phyloP scores from a whole-genome alignment of 2,797 vertebrate species.

The Crenuchus spilurus region DNA sequence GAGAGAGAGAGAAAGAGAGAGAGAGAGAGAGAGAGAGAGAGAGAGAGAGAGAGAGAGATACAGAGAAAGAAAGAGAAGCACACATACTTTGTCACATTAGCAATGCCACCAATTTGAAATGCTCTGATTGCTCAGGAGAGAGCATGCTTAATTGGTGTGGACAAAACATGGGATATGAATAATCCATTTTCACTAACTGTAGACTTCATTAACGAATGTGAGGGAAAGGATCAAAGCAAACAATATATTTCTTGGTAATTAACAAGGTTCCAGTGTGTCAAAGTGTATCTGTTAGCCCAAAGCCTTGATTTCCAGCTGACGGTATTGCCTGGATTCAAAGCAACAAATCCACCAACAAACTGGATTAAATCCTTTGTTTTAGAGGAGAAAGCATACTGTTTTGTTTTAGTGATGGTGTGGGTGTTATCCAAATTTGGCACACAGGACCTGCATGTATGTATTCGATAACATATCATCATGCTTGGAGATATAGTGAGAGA shows the following conservation, averaged over 20 bases:
- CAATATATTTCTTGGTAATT: conserved; percentile 44
- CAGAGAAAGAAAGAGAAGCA: neutral
- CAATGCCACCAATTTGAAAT: conserved; percentile 38
- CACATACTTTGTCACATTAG: conserved; percentile 17
- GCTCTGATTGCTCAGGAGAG: conserved; percentile 26
- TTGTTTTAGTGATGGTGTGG: neutral
- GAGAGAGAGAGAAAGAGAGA: conserved; percentile 11
- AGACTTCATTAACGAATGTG: conserved; percentile 38
- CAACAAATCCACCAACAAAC: neutral
- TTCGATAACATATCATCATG: too few relatives aligned
- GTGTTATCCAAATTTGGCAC: neutral
- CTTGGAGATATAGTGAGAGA: too few relatives aligned
- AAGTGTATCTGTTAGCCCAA: conserved; percentile 17
- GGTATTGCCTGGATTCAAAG: neutral
- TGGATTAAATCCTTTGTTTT: neutral
- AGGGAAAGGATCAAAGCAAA: conserved; percentile 27
- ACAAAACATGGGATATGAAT: conserved; percentile 50
- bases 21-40: conserved; percentile 5
- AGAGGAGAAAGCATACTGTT: neutral
- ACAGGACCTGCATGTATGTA: too few relatives aligned
- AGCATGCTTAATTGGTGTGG: conserved; percentile 46
- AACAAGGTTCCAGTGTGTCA: conserved; percentile 30
- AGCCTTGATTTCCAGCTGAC: conserved; percentile 8
- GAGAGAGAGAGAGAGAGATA: conserved; percentile 3
- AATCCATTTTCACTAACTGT: conserved; percentile 40